phyloP scores from a whole-genome alignment of 2,797 vertebrate species.

The Tarsius wallacei region DNA sequence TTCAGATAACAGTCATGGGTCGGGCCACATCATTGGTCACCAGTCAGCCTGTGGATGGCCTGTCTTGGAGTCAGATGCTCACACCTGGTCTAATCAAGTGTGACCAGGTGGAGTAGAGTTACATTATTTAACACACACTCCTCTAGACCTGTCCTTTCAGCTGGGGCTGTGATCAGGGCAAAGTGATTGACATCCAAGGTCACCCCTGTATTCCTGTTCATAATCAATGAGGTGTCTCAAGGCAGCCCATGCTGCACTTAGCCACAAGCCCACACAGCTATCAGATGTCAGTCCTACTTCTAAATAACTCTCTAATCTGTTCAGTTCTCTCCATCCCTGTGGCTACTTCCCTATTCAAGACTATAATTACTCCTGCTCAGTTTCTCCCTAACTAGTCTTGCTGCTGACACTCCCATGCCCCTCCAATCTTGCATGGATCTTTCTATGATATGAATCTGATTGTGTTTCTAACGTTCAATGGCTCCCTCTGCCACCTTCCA shows the following conservation, averaged over 20 bases:
- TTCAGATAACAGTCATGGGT: not conserved
- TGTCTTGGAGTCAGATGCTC: not conserved
- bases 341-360: not conserved
- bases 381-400: not conserved
- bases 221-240: not conserved
- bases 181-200: not conserved
- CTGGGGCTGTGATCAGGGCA: not conserved
- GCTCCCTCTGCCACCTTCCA: not conserved
- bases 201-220: not conserved
- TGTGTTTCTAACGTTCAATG: not conserved
- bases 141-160: not conserved
- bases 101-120: not conserved
- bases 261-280: not conserved
- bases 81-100: not conserved
- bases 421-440: not conserved
- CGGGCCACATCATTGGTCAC: not conserved
- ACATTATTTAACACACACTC: not conserved
- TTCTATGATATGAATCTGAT: not conserved
- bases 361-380: not conserved
- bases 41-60: not conserved
- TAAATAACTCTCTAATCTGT: not conserved
- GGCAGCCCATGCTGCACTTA: not conserved
- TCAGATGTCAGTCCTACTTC: not conserved
- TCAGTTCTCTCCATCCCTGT: not conserved
- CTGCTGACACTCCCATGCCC: not conserved